Evolutionary conservation across 1,140 invertebrate species (phyloP), one percentile per base, ranked within the genome.

Genomic region (Cyclina sinensis): DNA sequence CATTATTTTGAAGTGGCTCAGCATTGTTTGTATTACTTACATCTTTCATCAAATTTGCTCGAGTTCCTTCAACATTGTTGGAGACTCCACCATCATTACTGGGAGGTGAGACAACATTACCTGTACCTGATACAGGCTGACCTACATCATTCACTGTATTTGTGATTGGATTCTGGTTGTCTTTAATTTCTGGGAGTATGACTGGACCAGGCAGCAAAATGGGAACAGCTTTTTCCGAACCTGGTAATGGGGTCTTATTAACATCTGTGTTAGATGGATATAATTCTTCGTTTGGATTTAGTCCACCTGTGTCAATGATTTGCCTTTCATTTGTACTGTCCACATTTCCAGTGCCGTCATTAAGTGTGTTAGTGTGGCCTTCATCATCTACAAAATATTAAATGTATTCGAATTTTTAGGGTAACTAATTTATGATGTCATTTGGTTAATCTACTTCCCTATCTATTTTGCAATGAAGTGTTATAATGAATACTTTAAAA

Each of bases 251-350:
- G n/a, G 5, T 73, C 18, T 43, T 4, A 39, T 46, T 35, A 30
- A 16, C 1, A 3, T 51, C 43, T 51, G 12, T 9, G 51, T 43
- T 24, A 2, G 21, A n/a, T 5, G 35, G 35, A 1, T 76, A n/a
- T n/a, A 35, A 12, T 9, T 24, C 24, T 12, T 24, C 1, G 12
- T 24, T 48, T 46, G 73, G 73, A 51, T 48, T n/a, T 24, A 76
- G 16, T 24, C 73, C 73, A 12, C 73, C 73, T 27, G 18, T 18
- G 73, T 76, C 73, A 24, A 76, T 76, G 27, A 76, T 76, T 24
- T 9, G 73, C 51, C 39, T 43, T 9, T 43, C 35, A 73, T 39
- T 43, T 37, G 9, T 21, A 30, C 2, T 68, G 7, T 68, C 32
- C 7, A 30, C n/a, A 59, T n/a, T 59, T 18, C 11, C 54, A 12